phyloP scores from a whole-genome alignment of 2,113 vertebrate species.

The Calyptommatus sinebrachiatus region DNA sequence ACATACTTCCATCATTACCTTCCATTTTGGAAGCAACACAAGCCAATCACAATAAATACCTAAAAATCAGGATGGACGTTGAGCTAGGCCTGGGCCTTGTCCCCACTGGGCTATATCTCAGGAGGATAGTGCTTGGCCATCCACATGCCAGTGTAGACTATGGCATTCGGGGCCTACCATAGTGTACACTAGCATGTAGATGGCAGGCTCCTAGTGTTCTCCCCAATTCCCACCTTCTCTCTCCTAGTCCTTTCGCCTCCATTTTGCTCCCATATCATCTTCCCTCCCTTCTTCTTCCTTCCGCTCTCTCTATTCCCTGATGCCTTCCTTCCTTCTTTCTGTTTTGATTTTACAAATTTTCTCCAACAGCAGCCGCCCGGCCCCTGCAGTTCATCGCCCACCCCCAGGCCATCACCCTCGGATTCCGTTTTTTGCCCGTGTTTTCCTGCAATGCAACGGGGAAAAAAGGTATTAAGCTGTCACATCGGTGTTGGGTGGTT shows the following conservation, averaged over 20 bases:
- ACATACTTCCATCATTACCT: neutral
- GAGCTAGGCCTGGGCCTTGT: too few species aligned
- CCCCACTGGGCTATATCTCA: too few species aligned
- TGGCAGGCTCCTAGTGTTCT: neutral
- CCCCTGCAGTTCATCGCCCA: too few species aligned
- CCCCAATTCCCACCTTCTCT: neutral
- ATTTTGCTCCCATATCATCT: too few species aligned
- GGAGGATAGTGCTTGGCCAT: too few species aligned
- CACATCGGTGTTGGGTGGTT: neutral
- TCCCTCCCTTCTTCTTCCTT: neutral
- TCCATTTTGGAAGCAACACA: neutral
- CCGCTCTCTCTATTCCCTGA: too few species aligned
- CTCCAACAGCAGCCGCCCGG: neutral
- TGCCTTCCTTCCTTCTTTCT: too few species aligned
- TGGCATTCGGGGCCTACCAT: neutral
- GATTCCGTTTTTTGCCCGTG: too few species aligned
- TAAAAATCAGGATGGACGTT: too few species aligned
- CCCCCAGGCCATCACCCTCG: neutral
- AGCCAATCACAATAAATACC: too few species aligned
- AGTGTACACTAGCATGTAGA: neutral
- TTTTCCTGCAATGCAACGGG: too few species aligned
- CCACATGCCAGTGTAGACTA: neutral
- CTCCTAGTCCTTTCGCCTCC: too few species aligned
- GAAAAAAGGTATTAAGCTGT: constrained; percentile 18
- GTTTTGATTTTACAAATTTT: neutral